These are phyloP conservation scores for Leuciscus idus DNA, from an alignment of 2,113 vertebrate species.

Conservation along the genomic window DNA sequence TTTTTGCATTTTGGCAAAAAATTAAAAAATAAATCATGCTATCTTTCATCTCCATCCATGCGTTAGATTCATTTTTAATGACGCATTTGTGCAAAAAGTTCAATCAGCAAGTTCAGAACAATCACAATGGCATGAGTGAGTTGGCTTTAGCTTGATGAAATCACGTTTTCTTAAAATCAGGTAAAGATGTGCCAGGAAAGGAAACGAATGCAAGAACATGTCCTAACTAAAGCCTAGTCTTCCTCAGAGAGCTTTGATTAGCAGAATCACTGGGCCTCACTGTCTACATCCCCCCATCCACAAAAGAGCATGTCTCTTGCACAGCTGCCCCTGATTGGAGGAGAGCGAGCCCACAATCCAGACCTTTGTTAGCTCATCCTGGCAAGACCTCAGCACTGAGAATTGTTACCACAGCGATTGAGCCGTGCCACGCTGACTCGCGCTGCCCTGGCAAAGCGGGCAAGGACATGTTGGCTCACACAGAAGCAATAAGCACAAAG, in stretches of 20 bases:
- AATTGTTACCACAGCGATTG: constrained; percentile 75
- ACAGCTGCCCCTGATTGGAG: constrained; percentile 69
- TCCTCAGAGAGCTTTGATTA: constrained; percentile 57
- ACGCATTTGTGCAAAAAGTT: background rate
- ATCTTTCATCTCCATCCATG: background rate
- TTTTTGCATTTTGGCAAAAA: background rate
- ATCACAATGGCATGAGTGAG: background rate
- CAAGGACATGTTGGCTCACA: constrained; percentile 41
- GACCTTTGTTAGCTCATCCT: constrained; percentile 78
- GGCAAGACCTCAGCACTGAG: constrained; percentile 73
- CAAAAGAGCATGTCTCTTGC: constrained; percentile 73
- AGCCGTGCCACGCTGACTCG: constrained; percentile 75
- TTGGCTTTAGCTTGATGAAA: background rate
- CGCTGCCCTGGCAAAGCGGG: constrained; percentile 28
- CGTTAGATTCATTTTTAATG: background rate
- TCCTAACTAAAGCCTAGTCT: constrained; percentile 49
- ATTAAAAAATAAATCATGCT: background rate
- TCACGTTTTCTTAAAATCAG: background rate
- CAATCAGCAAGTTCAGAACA: background rate
- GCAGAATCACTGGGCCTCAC: constrained; percentile 71
- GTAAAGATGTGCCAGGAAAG: constrained; percentile 1
- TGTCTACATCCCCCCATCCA: constrained; percentile 73
- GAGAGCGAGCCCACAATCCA: constrained; percentile 74
- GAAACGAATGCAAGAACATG: constrained; percentile 10
- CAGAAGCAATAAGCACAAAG: constrained; percentile 16